These are phyloP conservation scores for Oscheius onirici DNA, from an alignment of 2,888 invertebrate species.

Conservation along the genomic window DNA sequence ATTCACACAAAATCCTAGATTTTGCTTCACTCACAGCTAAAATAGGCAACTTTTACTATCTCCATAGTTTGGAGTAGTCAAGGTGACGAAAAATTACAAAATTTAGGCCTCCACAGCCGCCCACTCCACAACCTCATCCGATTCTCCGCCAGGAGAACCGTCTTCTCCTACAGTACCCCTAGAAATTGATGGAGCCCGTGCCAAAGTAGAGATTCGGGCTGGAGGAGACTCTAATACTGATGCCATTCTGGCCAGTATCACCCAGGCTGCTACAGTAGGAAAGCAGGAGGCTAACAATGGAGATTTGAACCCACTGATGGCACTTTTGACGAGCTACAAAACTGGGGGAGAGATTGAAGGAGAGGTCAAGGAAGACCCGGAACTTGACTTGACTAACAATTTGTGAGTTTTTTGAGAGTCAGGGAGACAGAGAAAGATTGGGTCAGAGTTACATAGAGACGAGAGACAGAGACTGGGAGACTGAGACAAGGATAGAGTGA, in stretches of 20 bases:
- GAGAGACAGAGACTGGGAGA: no score
- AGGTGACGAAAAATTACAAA: no score
- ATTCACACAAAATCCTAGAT: no score
- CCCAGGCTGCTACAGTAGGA: background rate
- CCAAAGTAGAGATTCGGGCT: background rate
- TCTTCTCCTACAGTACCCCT: background rate
- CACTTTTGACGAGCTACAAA: background rate
- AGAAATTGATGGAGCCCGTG: background rate
- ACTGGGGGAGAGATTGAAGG: background rate
- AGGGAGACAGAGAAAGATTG: no score
- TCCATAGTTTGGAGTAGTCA: no score
- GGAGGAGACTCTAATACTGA: constrained; percentile 3
- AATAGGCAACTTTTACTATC: no score
- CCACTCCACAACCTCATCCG: constrained; percentile 14
- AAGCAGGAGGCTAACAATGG: background rate
- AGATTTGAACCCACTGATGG: background rate
- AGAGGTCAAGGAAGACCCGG: background rate
- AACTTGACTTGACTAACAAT: background rate
- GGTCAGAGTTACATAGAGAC: no score
- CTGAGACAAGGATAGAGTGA: no score
- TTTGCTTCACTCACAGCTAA: no score
- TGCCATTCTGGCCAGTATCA: constrained; percentile 15
- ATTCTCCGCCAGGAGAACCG: constrained; percentile 21
- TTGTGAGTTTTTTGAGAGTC: constrained; percentile 8
- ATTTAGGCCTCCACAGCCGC: constrained; percentile 20